Evolutionary conservation across 2,797 vertebrate species (phyloP).

Genomic region (Danio kyathit): DNA sequence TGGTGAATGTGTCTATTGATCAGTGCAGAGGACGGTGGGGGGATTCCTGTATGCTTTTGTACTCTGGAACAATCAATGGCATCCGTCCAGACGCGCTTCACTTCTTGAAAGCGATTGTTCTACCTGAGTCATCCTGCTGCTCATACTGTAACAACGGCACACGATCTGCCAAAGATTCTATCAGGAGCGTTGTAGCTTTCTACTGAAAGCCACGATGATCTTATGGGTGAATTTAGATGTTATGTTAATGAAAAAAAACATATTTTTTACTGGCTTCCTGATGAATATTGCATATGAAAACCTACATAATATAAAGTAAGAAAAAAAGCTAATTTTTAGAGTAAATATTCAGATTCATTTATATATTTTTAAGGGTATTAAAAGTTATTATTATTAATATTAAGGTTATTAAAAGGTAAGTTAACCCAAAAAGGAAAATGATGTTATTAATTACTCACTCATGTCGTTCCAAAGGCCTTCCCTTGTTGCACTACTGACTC

Average conservation of each 20-base stretch:
- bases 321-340: too few species aligned
- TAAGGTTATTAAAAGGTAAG: too few species aligned
- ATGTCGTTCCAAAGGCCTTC: too few species aligned
- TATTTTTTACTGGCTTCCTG: neutral
- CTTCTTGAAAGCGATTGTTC: slow-evolving; percentile 16
- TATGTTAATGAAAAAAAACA: neutral
- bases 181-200: too few species aligned
- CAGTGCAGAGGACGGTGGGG: slow-evolving; percentile 5
- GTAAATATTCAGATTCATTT: too few species aligned
- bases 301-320: too few species aligned
- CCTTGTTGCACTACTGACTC: too few species aligned
- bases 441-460: too few species aligned
- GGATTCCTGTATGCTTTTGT: slow-evolving; percentile 40
- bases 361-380: too few species aligned
- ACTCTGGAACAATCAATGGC: slow-evolving; percentile 32
- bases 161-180: neutral
- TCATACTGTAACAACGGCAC: slow-evolving; percentile 20
- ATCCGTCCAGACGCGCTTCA: slow-evolving; percentile 31
- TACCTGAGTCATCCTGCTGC: neutral
- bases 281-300: neutral
- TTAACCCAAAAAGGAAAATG: too few species aligned
- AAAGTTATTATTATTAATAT: too few species aligned
- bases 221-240: neutral
- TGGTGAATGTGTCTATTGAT: slow-evolving; percentile 50
- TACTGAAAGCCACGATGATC: neutral